Evolutionary conservation across 2,797 vertebrate genomes (phyloP).

Genomic region (Streptopelia turtur): DNA sequence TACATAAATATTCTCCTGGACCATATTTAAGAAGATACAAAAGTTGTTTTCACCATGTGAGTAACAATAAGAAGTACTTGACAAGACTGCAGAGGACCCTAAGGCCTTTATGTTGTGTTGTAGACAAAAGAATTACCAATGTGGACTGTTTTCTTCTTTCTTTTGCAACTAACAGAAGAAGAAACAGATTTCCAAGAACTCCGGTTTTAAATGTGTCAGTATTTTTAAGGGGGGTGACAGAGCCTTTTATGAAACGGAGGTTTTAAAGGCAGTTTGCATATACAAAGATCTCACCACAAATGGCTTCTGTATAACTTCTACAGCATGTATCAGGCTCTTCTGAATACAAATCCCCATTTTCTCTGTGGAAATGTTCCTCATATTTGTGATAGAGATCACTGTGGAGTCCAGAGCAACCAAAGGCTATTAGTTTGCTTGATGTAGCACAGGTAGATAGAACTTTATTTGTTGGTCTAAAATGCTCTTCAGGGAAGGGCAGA

Average conservation of each 20-base stretch:
- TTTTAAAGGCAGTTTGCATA: neutral
- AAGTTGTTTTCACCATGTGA: constrained; percentile 1
- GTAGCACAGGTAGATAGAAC: neutral
- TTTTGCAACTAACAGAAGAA: constrained; percentile 14
- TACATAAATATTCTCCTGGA: neutral
- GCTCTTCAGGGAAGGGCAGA: neutral
- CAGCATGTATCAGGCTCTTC: neutral
- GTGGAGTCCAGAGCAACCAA: neutral
- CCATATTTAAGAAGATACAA: neutral
- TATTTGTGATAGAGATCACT: neutral
- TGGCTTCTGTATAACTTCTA: neutral
- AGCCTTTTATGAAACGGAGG: constrained; percentile 20
- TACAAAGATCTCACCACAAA: neutral
- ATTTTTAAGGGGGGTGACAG: neutral
- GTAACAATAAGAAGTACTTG: constrained; percentile 10
- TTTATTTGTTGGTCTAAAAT: neutral
- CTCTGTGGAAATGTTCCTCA: neutral
- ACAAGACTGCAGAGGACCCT: constrained; percentile 7
- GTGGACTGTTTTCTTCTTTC: neutral
- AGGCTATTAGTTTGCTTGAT: neutral
- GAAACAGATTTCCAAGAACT: constrained; percentile 42
- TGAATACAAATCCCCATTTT: neutral
- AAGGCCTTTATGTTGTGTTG: constrained; percentile 13
- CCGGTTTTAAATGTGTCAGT: constrained; percentile 11
- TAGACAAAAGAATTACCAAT: constrained; percentile 32